phyloP scores from a whole-genome alignment of 2,113 vertebrate genomes.

The Aldabrachelys gigantea region DNA sequence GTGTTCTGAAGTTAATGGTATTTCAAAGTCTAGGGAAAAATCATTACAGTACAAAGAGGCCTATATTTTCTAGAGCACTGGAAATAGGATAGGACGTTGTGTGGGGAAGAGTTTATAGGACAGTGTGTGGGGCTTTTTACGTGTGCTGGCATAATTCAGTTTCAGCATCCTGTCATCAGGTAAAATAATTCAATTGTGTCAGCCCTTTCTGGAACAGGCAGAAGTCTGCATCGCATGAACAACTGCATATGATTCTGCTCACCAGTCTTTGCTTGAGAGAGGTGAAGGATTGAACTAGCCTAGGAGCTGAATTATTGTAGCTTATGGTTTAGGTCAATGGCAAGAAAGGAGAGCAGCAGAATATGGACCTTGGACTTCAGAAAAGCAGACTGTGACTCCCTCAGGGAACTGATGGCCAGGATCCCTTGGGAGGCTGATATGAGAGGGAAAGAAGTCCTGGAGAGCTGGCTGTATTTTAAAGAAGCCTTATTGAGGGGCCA shows the following conservation, averaged over 20 bases:
- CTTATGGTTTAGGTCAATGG: neutral
- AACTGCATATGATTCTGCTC: neutral
- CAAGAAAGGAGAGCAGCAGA: too few species aligned
- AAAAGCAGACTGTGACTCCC: too few species aligned
- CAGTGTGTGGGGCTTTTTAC: neutral
- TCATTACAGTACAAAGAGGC: neutral
- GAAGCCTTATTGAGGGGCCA: too few species aligned
- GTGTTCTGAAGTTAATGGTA: neutral
- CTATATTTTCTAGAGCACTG: rapidly evolving
- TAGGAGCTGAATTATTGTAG: neutral
- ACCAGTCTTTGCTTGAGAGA: neutral
- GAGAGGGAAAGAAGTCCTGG: too few species aligned
- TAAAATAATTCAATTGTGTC: neutral
- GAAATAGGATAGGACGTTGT: neutral
- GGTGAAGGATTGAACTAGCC: neutral
- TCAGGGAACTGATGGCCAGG: too few species aligned
- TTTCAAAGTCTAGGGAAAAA: neutral
- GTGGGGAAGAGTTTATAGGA: neutral
- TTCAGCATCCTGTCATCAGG: neutral
- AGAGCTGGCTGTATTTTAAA: too few species aligned
- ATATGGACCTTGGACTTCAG: too few species aligned
- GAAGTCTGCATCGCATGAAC: neutral
- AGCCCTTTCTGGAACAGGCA: neutral
- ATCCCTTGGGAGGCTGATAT: too few species aligned
- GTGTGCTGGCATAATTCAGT: neutral